These are phyloP conservation scores for Danio choprae DNA, from an alignment of 2,797 vertebrate genomes.

Conservation along the genomic window DNA sequence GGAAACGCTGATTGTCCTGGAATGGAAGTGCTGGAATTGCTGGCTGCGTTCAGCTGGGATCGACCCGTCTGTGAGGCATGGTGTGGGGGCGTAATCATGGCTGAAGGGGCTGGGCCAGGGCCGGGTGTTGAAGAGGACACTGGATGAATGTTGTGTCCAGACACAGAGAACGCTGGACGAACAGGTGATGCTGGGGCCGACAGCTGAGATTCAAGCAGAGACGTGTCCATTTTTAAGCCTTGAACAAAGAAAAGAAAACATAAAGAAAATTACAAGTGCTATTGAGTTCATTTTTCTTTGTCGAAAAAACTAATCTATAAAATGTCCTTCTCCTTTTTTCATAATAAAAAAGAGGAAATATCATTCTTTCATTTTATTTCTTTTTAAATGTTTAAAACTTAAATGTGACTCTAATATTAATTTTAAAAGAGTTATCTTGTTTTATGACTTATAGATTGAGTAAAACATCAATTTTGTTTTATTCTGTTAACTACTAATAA, in stretches of 20 bases:
- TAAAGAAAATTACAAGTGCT: not conserved
- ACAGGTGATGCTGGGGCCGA: conserved; percentile 46
- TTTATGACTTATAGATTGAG: too few species aligned
- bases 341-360: too few species aligned
- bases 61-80: conserved; percentile 72
- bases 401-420: too few species aligned
- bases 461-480: too few species aligned
- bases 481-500: too few species aligned
- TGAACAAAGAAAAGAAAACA: conserved; percentile 48
- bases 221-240: conserved; percentile 64
- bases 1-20: conserved; percentile 59
- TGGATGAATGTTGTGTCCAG: conserved; percentile 53
- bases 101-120: conserved; percentile 62
- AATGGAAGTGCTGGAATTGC: conserved; percentile 37
- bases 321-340: too few species aligned
- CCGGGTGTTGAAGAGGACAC: conserved; percentile 52
- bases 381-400: not conserved
- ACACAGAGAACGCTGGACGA: conserved; percentile 58
- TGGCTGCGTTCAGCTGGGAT: conserved; percentile 80
- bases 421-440: too few species aligned
- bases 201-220: conserved; percentile 54
- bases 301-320: not conserved
- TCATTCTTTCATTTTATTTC: not conserved
- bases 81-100: conserved; percentile 62
- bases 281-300: not conserved